These are phyloP conservation scores for Oligia fasciuncula DNA, from an alignment of 2,888 invertebrate species.

Conservation along the genomic window DNA sequence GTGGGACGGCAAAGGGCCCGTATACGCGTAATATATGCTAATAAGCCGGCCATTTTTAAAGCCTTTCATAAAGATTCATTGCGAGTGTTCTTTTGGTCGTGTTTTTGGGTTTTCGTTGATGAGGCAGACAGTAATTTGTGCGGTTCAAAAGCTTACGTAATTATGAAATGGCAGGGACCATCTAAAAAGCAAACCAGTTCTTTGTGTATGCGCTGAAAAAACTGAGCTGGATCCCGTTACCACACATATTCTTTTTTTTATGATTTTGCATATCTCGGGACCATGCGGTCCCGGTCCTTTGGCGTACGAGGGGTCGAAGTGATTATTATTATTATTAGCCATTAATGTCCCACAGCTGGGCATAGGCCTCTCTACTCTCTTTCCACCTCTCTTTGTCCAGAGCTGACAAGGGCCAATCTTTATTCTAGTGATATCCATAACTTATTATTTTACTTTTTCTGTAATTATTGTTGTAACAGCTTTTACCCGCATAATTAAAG, in stretches of 20 bases:
- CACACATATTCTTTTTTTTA: not conserved
- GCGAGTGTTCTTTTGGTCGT: conserved; percentile 41
- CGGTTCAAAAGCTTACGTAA: not conserved
- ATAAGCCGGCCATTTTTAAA: conserved; percentile 66
- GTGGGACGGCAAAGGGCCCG: conserved; percentile 66
- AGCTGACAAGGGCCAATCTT: too few species aligned
- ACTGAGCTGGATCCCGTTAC: not conserved
- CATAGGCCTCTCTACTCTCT: too few species aligned
- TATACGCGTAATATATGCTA: conserved; percentile 68
- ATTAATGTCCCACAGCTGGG: too few species aligned
- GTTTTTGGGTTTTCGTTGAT: conserved; percentile 22
- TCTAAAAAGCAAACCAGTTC: not conserved
- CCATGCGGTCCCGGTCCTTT: too few species aligned
- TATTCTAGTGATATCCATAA: not conserved
- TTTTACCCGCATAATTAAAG: too few species aligned
- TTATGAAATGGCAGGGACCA: not conserved
- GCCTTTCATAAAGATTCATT: conserved; percentile 59
- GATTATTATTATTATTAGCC: too few species aligned
- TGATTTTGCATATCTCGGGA: not conserved
- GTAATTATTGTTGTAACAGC: not conserved
- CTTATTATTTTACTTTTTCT: not conserved
- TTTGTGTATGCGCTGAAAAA: not conserved
- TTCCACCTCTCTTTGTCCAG: too few species aligned
- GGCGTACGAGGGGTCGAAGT: too few species aligned
- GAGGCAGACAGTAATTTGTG: conserved; percentile 17